These are phyloP conservation scores for Sparus aurata DNA, from an alignment of 2,797 vertebrate genomes.

Conservation along the genomic window DNA sequence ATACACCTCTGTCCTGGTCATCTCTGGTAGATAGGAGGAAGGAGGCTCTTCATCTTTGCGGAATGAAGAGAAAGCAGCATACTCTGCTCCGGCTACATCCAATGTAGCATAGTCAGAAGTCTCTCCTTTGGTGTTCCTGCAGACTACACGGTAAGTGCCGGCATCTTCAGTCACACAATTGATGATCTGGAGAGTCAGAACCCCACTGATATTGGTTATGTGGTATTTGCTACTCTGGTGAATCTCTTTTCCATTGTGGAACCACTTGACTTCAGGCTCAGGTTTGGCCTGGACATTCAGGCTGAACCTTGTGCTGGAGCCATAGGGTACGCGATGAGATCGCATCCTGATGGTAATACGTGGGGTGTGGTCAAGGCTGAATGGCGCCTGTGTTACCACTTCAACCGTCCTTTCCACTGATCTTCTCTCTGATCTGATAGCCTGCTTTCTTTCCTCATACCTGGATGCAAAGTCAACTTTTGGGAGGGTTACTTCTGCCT, in stretches of 20 bases:
- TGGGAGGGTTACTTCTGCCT: conserved; percentile 87
- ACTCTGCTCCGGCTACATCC: conserved; percentile 93
- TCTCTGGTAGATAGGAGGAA: conserved; percentile 88
- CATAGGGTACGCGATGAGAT: conserved; percentile 92
- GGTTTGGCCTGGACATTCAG: conserved; percentile 96
- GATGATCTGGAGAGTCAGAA: conserved; percentile 93
- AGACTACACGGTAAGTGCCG: conserved; percentile 95
- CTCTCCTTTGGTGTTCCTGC: conserved; percentile 95
- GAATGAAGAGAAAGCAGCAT: conserved; percentile 88
- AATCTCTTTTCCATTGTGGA: conserved; percentile 94
- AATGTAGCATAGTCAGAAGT: conserved; percentile 96
- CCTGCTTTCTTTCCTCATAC: conserved; percentile 96
- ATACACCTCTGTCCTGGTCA: conserved; percentile 92
- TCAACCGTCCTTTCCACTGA: conserved; percentile 87
- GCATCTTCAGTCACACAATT: conserved; percentile 94
- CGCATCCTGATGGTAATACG: conserved; percentile 97
- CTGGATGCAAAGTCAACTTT: conserved; percentile 95
- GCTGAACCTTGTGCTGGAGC: conserved; percentile 93
- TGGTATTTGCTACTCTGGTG: conserved; percentile 90
- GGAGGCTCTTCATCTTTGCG: conserved; percentile 93
- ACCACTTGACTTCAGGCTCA: conserved; percentile 93
- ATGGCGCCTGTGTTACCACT: conserved; percentile 92
- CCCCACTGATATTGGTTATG: conserved; percentile 93
- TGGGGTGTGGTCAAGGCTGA: conserved; percentile 95
- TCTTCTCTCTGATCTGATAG: conserved; percentile 91